Evolutionary conservation across 2,113 vertebrate species (phyloP).

Genomic region (Aramus guarauna): DNA sequence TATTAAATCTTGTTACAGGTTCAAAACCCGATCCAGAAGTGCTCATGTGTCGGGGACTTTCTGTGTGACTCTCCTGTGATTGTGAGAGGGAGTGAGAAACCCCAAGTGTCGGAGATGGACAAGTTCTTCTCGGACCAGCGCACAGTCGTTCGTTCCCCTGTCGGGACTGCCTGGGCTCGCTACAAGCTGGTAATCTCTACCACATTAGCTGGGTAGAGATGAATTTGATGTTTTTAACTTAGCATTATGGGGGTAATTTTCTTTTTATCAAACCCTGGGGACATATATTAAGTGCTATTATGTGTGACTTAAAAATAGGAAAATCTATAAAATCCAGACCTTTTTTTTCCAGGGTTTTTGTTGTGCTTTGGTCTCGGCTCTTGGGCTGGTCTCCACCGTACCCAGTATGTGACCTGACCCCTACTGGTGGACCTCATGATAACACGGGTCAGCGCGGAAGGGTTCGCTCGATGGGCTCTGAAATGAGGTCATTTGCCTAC

Average conservation of each 20-base stretch:
- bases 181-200: background rate
- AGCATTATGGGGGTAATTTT: background rate
- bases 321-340: background rate
- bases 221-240: background rate
- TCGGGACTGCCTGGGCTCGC: background rate
- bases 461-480: background rate
- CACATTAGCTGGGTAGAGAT: background rate
- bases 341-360: background rate
- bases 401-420: background rate
- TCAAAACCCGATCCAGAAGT: background rate
- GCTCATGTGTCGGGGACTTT: background rate
- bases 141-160: background rate
- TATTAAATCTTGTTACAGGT: background rate
- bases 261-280: background rate
- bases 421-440: background rate
- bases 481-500: background rate
- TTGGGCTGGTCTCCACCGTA: background rate
- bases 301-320: background rate
- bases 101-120: background rate
- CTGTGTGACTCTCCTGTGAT: background rate
- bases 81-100: background rate
- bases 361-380: background rate
- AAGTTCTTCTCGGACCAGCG: background rate
- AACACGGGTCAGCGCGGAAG: background rate
- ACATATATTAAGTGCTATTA: background rate